Base-by-base conservation (phyloP, 2,888 invertebrate species). In the Cyrtodaria siliqua region DNA sequence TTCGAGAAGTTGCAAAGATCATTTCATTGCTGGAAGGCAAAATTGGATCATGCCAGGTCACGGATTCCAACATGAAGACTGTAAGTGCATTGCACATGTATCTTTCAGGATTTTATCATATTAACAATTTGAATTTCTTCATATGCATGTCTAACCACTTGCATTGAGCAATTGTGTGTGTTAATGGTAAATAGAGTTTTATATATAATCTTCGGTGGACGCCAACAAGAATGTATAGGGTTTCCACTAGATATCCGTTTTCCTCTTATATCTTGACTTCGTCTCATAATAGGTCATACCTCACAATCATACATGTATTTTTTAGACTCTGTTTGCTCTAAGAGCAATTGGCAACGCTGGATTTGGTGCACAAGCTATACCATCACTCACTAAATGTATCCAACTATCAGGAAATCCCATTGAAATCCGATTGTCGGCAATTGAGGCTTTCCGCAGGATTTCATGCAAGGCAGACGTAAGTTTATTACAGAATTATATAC, bases 271-370 rank as follows among this genome's bases (percentile, higher is more conserved):
- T 20, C 20, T 4, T 9, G 4, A 18, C 47, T 47, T 16, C 6
- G 4, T 47, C 4, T 47, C 16, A 4, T 47, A 47, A 20, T 9
- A 47, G 47, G 8, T 33, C 24, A 26, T 16, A 40, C 3, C 6
- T 6, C 26, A 52, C 23, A 52, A 20, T 14, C 20, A 20, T 20
- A 18, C 20, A 4, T 52, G 4, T 18, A 18, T 12, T 44, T 61
- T 70, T 49, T 53, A 88, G 89, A 94, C 96, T 55, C 93, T 97
- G 76, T 94, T 97, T 83, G 95, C 96, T 12, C 94, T 98, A 24
- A 97, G 98, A 94, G 96, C 97, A 0, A 92, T 98, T 3, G 97
- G 97, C 18, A 99, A 98, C 92, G 96, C 97, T 83, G 98, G 98
- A 0, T 94, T 96, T 0, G 94, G 96, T 29, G 83, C 84, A 16